Evolutionary conservation across 2,113 vertebrate genomes (phyloP), one percentile per base, ranked within the genome.

Genomic region (Elachura formosa): DNA sequence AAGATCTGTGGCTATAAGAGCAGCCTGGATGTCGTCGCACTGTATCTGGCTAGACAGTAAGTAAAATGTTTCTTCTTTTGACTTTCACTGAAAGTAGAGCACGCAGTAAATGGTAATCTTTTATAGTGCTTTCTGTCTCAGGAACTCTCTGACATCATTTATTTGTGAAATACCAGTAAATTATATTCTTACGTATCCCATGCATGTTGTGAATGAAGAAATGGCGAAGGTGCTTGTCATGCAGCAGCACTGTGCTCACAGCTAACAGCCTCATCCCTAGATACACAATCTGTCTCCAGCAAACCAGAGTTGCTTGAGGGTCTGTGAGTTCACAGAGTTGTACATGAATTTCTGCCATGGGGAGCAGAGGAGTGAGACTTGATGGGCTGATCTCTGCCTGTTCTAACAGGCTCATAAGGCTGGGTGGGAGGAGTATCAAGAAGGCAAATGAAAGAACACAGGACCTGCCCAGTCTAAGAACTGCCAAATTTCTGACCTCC

Each of bases 21-120:
- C 62, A 95, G 93, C 51, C 21, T n/a, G 71, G 97, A 98, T 91
- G 97, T 98, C 41, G 75, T 56, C 31, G 97, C 96, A 58, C 96
- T 98, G 59, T 97, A 97, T 90, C 98, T 98, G 80, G 97, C 96
- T 84, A 87, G 94, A 94, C 97, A 96, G 98, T 98, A 97, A 98
- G 97, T 97, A 78, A 68, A 83, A 34, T 13, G 5, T 73, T 67
- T 87, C 21, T 80, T 23, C 17, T 36, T 93, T 43, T 62, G 48
- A 26, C 52, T 79, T 92, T 85, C 74, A 40, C 3, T 90, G 25
- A 5, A 84, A 72, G 45, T 63, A 63, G 23, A 90, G 14, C 10
- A 29, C 3, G 2, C 9, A 6, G 6, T 79, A 38, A 56, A 25
- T 55, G 5, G 12, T 58, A 76, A 49, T 19, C 22, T 78, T 79